These are phyloP conservation scores for Calypte anna DNA, from an alignment of 2,113 vertebrate genomes.

Conservation along the genomic window DNA sequence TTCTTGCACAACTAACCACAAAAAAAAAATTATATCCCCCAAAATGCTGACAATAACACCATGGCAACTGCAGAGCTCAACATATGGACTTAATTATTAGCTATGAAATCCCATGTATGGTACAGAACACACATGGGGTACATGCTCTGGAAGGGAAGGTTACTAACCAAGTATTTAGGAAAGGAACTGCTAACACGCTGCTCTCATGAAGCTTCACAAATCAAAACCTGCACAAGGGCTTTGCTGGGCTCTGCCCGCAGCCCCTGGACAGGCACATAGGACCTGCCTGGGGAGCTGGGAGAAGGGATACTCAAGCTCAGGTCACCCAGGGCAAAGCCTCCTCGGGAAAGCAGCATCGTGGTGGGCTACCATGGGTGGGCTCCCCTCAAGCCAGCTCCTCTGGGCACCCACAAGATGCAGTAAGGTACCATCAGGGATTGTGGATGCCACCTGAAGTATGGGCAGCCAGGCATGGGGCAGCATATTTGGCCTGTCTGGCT, in stretches of 20 bases:
- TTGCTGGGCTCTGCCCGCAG: neutral
- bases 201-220: neutral
- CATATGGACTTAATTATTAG: conserved; percentile 43
- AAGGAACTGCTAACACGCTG: neutral
- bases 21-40: neutral
- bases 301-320: neutral
- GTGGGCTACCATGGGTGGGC: neutral
- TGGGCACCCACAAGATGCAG: neutral
- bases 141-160: neutral
- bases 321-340: neutral
- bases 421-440: accelerated
- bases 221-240: neutral
- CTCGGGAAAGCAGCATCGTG: neutral
- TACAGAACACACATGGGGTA: neutral
- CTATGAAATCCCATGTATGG: conserved; percentile 16
- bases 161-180: neutral
- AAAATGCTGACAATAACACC: conserved; percentile 2
- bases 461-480: neutral
- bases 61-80: neutral
- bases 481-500: neutral
- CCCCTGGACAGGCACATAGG: accelerated
- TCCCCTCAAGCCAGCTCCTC: neutral
- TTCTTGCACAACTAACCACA: conserved; percentile 55
- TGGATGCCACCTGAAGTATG: neutral
- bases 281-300: accelerated